These are phyloP conservation scores for Lottia scabra DNA, from an alignment of 2,888 invertebrate species.

Conservation along the genomic window DNA sequence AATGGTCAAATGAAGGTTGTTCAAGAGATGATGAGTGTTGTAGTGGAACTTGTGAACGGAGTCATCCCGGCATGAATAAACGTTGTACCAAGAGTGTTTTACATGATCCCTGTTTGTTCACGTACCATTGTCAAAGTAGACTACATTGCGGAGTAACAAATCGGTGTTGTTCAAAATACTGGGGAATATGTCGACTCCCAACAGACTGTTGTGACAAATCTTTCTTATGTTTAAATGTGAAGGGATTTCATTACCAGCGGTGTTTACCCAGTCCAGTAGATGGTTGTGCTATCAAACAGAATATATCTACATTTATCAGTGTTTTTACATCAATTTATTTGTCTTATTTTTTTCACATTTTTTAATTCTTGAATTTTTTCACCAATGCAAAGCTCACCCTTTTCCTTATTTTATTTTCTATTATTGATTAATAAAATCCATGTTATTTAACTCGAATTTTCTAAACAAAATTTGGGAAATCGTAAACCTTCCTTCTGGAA, in stretches of 20 bases:
- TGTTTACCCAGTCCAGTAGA: slow-evolving; percentile 18
- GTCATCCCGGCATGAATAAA: slow-evolving; percentile 32
- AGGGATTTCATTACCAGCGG: slow-evolving; percentile 34
- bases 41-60: slow-evolving; percentile 25
- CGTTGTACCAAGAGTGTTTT: slow-evolving; percentile 29
- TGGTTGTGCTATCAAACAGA: background rate
- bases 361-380: background rate
- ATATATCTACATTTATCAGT: background rate
- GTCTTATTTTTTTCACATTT: background rate
- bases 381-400: too few relatives aligned
- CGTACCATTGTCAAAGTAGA: slow-evolving; percentile 29
- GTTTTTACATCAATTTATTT: background rate
- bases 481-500: too few relatives aligned
- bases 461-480: too few relatives aligned
- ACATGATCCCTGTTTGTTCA: slow-evolving; percentile 21
- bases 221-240: slow-evolving; percentile 20
- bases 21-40: slow-evolving; percentile 24
- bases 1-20: slow-evolving; percentile 35
- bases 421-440: too few relatives aligned
- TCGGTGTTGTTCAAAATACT: slow-evolving; percentile 36
- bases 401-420: too few relatives aligned
- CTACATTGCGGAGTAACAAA: slow-evolving; percentile 29
- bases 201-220: slow-evolving; percentile 29
- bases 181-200: slow-evolving; percentile 29
- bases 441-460: too few relatives aligned